These are phyloP conservation scores for Alosa alosa DNA, from an alignment of 2,113 vertebrate genomes.

Conservation along the genomic window DNA sequence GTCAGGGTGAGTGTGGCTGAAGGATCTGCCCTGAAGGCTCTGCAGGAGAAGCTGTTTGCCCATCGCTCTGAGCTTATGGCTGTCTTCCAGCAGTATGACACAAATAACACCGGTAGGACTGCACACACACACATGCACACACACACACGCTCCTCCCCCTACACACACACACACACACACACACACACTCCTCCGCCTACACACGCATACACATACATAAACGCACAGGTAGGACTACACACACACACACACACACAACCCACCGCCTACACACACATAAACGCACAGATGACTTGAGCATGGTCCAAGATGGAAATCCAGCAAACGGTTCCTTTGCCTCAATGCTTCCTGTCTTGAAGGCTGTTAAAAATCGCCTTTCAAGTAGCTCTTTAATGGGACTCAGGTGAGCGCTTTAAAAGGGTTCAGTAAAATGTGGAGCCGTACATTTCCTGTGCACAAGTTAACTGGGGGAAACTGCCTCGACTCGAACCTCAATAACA, in stretches of 20 bases:
- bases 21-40: constrained; percentile 79
- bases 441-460: not conserved
- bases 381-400: not conserved
- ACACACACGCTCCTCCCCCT: not conserved
- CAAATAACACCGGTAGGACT: constrained; percentile 74
- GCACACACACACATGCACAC: not conserved
- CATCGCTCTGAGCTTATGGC: constrained; percentile 80
- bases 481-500: not conserved
- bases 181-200: not conserved
- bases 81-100: constrained; percentile 79
- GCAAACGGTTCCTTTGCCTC: not conserved
- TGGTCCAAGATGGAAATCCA: not conserved
- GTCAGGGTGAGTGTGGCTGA: constrained; percentile 82
- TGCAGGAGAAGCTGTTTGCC: constrained; percentile 85
- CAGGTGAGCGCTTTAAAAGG: not conserved
- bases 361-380: not conserved
- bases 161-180: not conserved
- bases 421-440: not conserved
- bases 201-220: too few relatives aligned
- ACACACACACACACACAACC: not conserved
- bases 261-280: not conserved
- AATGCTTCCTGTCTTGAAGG: not conserved
- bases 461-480: not conserved
- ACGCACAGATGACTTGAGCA: not conserved
- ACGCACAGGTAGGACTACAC: not conserved